Percentiles rank a stretch among this genome's conserved stretches.
These are phyloP conservation scores for Eristalis tenax DNA, from an alignment of 2,888 invertebrate species.

Conservation along the genomic window DNA sequence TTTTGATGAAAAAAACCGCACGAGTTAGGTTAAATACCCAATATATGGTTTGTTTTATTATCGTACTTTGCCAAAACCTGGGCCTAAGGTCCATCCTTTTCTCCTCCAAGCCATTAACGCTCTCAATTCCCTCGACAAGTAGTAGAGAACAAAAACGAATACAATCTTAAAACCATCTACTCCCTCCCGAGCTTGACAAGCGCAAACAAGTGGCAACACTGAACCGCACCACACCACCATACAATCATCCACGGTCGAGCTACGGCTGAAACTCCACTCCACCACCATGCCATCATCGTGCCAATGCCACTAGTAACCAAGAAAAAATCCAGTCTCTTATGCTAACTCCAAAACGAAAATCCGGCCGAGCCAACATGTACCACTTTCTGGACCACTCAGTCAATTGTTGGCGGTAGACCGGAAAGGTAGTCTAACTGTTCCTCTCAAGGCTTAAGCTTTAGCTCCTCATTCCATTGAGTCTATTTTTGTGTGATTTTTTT, in stretches of 20 bases:
- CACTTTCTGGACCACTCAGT: slow-evolving; percentile 72
- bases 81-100: too few relatives aligned
- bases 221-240: slow-evolving; percentile 21
- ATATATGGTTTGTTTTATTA: too few relatives aligned
- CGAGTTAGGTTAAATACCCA: too few relatives aligned
- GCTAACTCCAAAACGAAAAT: slow-evolving; percentile 67
- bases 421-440: slow-evolving; percentile 56
- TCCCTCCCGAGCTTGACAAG: not conserved
- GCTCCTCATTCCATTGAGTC: slow-evolving; percentile 1
- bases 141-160: not conserved
- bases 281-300: not conserved
- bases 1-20: too few relatives aligned
- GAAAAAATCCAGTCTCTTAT: slow-evolving; percentile 70
- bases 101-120: too few relatives aligned
- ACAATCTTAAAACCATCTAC: not conserved
- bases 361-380: slow-evolving; percentile 65
- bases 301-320: slow-evolving; percentile 69
- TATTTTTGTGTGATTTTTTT: not conserved
- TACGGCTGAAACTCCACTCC: slow-evolving; percentile 36
- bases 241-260: slow-evolving; percentile 19
- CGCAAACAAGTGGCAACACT: slow-evolving; percentile 51
- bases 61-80: too few relatives aligned
- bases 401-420: slow-evolving; percentile 69
- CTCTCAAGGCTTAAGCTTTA: slow-evolving; percentile 2
- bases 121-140: too few relatives aligned